phyloP scores from a whole-genome alignment of 2,113 vertebrate genomes.

The Motacilla alba region DNA sequence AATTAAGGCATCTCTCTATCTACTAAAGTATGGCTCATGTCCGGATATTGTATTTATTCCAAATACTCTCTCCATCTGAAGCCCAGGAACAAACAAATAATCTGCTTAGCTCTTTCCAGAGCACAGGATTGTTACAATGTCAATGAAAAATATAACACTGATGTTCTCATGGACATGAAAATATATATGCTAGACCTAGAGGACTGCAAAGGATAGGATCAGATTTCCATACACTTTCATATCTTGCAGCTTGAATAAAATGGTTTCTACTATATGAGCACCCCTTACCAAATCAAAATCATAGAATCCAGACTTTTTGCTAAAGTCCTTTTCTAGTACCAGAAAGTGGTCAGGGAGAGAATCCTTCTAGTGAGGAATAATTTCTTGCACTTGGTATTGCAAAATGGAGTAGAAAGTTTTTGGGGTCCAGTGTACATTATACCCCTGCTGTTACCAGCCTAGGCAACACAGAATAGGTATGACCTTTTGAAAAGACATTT shows the following conservation, averaged over 20 bases:
- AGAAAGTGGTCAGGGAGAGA: not conserved
- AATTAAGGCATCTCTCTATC: not conserved
- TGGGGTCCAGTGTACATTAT: fast-evolving
- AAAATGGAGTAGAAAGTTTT: not conserved
- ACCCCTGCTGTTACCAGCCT: fast-evolving
- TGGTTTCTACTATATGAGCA: not conserved
- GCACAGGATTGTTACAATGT: not conserved
- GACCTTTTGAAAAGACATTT: not conserved
- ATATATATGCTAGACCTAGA: not conserved
- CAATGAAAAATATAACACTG: not conserved
- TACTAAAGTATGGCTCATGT: not conserved
- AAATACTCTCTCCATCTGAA: not conserved
- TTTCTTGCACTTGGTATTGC: not conserved
- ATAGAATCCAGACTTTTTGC: not conserved
- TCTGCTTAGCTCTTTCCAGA: not conserved
- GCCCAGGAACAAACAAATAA: not conserved
- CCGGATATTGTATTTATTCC: not conserved
- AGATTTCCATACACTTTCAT: not conserved
- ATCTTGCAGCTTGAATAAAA: not conserved
- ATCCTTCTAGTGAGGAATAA: not conserved
- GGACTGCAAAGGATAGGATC: not conserved
- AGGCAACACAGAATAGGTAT: not conserved
- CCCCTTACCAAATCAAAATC: not conserved
- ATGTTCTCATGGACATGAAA: not conserved
- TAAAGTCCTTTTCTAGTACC: not conserved